phyloP scores from a whole-genome alignment of 2,113 vertebrate genomes.

The Neodon shergylaensis region DNA sequence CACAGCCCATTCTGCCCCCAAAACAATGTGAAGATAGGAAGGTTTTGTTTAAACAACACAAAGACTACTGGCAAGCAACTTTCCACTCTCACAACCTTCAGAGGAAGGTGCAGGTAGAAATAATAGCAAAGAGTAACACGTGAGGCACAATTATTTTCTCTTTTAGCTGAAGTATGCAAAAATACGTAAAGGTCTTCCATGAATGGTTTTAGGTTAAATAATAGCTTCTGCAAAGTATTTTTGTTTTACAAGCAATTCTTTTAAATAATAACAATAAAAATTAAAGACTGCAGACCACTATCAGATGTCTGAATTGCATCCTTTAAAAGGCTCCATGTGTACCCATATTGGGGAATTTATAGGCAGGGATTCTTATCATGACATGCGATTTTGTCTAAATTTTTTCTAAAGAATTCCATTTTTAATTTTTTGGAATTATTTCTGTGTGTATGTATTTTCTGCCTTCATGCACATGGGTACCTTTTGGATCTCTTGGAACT shows the following conservation, averaged over 20 bases:
- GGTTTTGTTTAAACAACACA: slow-evolving; percentile 43
- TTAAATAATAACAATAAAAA: background rate
- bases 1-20: slow-evolving; percentile 43
- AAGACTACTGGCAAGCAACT: slow-evolving; percentile 36
- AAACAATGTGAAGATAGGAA: slow-evolving; percentile 55
- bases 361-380: background rate
- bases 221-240: background rate
- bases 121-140: slow-evolving; percentile 34
- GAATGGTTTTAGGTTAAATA: slow-evolving; percentile 21
- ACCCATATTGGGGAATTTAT: background rate
- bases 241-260: background rate
- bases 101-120: slow-evolving; percentile 22
- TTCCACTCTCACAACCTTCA: slow-evolving; percentile 8
- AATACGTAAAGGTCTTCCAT: slow-evolving; percentile 46
- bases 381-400: background rate
- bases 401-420: background rate
- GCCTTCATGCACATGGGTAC: background rate
- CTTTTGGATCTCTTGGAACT: background rate
- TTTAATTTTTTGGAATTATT: background rate
- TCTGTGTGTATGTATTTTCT: background rate
- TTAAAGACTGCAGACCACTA: background rate
- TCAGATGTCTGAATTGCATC: background rate
- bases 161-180: slow-evolving; percentile 62
- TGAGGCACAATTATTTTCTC: slow-evolving; percentile 49
- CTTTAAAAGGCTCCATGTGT: background rate